These are phyloP conservation scores for Mercenaria mercenaria DNA, from an alignment of 1,140 invertebrate species.

Conservation along the genomic window DNA sequence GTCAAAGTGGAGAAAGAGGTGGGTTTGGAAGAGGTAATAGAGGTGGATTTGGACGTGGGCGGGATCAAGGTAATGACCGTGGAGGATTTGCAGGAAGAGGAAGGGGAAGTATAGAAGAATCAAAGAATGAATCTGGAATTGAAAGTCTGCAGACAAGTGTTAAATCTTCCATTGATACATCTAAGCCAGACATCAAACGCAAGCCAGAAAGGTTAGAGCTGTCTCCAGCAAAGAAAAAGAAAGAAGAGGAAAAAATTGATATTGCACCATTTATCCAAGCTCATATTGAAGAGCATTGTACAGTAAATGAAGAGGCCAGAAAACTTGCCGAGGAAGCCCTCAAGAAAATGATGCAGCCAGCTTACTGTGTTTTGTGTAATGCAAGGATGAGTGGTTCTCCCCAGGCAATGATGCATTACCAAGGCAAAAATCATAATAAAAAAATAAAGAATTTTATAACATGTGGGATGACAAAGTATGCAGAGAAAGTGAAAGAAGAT, in stretches of 20 bases:
- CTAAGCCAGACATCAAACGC: not conserved
- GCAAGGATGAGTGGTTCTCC: constrained; percentile 72
- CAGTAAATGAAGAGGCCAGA: constrained; percentile 36
- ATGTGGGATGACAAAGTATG: constrained; percentile 55
- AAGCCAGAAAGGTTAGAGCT: not conserved
- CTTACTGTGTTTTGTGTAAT: constrained; percentile 75
- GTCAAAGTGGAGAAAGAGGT: not conserved
- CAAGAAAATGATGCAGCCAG: constrained; percentile 73
- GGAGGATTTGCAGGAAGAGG: not conserved
- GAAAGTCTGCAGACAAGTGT: not conserved
- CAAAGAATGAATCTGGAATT: not conserved
- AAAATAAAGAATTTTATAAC: constrained; percentile 73
- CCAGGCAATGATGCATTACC: constrained; percentile 75
- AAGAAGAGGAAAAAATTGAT: constrained; percentile 56
- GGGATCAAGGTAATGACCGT: not conserved
- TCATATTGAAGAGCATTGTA: constrained; percentile 48
- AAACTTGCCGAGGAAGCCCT: constrained; percentile 60
- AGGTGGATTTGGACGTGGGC: constrained; percentile 38
- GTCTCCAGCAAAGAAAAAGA: constrained; percentile 35
- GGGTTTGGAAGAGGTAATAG: constrained; percentile 1
- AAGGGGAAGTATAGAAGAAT: not conserved
- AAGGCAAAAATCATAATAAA: constrained; percentile 77
- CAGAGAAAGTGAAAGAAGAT: constrained; percentile 59
- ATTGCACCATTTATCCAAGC: constrained; percentile 49
- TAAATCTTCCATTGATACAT: not conserved